Base-by-base conservation (phyloP, 1,140 invertebrate species). In the Habropoda laboriosa region DNA sequence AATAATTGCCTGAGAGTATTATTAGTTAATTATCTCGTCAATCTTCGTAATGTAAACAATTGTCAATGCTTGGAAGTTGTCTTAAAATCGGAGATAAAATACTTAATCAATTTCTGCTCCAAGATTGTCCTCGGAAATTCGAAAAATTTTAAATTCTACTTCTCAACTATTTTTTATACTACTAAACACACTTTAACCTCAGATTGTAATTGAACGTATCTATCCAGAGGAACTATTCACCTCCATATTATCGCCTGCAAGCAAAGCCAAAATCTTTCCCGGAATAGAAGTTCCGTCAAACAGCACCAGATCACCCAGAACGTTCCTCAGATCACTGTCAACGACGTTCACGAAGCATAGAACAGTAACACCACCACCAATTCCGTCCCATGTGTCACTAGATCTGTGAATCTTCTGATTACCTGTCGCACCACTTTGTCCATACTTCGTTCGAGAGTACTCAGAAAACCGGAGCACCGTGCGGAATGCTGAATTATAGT, bases 341-440 rank as follows among this genome's bases (percentile, higher is more conserved):
- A 61, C 32, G 24, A 30, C 12, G 10, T 21, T 38, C 58, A n/a
- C 58, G 35, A 21, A 16, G 24, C 18, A 18, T 18, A 21, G 8
- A 60, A 60, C 24, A 18, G 6, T 58, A 45, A 42, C 55, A 47
- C 42, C 40, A 45, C 16, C 40, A 66, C 40, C 63, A 21, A 66
- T 58, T 18, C 18, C 1, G 16, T 40, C 12, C 18, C 66, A n/a
- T n/a, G n/a, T n/a, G n/a, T n/a, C n/a, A 68, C 66, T 12, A 1
- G 3, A 21, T n/a, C 16, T 3, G 6, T 24, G 47, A 30, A 40
- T 53, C 27, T 32, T 16, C n/a, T 42, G 67, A 71, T 89, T 92
- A 92, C 91, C 91, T 92, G 87, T 79, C 89, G 86, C 89, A 90
- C 86, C 66, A 88, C 73, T 53, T 71, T 82, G 79, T 88, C 84